Evolutionary conservation across 2,797 vertebrate species (phyloP).

Genomic region (Buceros bicornis): DNA sequence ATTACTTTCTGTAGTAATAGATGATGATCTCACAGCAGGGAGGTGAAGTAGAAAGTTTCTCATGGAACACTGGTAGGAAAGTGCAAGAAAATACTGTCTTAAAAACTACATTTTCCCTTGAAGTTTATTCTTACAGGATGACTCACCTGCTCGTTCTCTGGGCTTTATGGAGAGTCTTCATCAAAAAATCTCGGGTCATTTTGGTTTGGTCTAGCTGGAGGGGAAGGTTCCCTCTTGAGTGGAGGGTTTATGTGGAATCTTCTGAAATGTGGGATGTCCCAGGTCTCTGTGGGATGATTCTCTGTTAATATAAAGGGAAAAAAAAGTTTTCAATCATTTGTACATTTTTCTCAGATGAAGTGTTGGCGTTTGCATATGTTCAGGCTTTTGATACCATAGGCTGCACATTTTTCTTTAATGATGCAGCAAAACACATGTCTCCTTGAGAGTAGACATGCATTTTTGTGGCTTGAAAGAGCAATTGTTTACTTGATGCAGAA

Average conservation of each 20-base stretch:
- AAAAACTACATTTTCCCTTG: background rate
- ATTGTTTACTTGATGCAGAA: constrained; percentile 48
- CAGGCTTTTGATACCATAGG: constrained; percentile 33
- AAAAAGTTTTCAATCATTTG: constrained; percentile 13
- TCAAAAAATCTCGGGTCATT: background rate
- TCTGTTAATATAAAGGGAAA: background rate
- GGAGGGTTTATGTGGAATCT: background rate
- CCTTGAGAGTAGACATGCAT: background rate
- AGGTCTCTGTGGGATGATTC: constrained; percentile 3
- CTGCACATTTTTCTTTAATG: constrained; percentile 58
- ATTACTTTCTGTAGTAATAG: background rate
- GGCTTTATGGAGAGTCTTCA: background rate
- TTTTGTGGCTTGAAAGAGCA: constrained; percentile 39
- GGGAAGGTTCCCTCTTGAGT: background rate
- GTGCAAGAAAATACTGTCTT: background rate
- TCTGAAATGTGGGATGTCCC: constrained; percentile 6
- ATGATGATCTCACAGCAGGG: background rate
- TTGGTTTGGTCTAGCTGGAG: background rate
- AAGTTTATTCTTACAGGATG: background rate
- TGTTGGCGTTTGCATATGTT: background rate
- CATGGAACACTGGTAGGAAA: background rate
- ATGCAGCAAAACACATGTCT: background rate
- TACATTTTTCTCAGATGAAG: constrained; percentile 11
- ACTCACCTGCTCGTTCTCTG: background rate
- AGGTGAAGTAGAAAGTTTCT: constrained; percentile 16